Base-by-base conservation (phyloP, 2,113 vertebrate genomes). In the Eira barbara region DNA sequence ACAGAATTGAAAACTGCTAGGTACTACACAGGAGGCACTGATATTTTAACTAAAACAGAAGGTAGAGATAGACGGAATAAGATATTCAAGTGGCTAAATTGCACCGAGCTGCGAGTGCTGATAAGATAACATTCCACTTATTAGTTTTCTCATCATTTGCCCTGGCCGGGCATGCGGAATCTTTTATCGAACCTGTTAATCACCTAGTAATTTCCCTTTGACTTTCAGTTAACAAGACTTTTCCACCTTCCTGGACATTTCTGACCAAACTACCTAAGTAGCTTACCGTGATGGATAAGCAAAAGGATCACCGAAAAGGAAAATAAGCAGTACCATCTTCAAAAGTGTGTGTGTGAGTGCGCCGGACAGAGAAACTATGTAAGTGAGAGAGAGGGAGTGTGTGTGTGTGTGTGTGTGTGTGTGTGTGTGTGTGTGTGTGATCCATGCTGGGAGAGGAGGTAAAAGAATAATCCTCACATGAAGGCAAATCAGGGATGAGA, bases 161-260 rank as follows among this genome's bases (percentile, higher is more conserved):
- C 79, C 83, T 65, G 23, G 49, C 71, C 47, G 29, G 59, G 20
- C 81, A 93, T 95, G 65, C 92, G 81, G 87, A 96, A 97, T 97
- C 94, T 92, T 92, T 97, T 96, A 97, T 76, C 91, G 95, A 96
- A 88, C 63, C 76, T 95, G 63, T 96, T 82, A 96, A 94, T 94
- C 79, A 36, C 31, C 79, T 89, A 90, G 73, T 81, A 61, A 97
- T 97, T 93, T 94, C 89, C 59, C 86, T 95, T 96, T 94, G 71
- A 90, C 71, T 93, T 91, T 85, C 65, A 84, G 79, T 91, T 96
- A 76, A 79, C 55, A 86, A 94, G 34, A 59, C 76, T 92, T 59
- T 84, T 45, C 69, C 1, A 67, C 59, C 57, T 84, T 97, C 80
- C 34, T 92, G 14, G 76, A 78, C 80, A 76, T 88, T 63, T 82